phyloP scores from a whole-genome alignment of 2,888 invertebrate species.

The Cyaniris semiargus region DNA sequence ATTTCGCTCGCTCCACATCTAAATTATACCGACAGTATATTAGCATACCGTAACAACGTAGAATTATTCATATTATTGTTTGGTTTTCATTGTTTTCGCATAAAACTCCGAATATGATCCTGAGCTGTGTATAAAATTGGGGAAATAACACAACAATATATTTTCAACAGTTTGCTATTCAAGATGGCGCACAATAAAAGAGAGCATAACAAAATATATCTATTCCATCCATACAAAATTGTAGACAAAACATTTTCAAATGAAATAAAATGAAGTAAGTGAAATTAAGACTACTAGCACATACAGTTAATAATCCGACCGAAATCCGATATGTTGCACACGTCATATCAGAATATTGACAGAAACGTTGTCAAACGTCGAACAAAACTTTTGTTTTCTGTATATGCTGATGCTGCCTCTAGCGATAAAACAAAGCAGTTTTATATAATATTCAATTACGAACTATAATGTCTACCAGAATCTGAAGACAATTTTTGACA shows the following conservation, averaged over 20 bases:
- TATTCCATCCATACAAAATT: not conserved
- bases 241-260: not conserved
- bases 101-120: conserved; percentile 13
- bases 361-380: too few species aligned
- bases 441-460: too few species aligned
- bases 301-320: too few species aligned
- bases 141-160: not conserved
- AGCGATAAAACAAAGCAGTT: too few species aligned
- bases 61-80: conserved; percentile 27
- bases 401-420: too few species aligned
- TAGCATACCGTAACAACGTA: conserved; percentile 15
- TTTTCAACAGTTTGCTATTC: not conserved
- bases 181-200: not conserved
- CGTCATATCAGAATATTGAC: too few species aligned
- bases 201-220: not conserved
- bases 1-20: conserved; percentile 6
- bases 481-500: too few species aligned
- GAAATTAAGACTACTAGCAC: too few species aligned
- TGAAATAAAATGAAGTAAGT: too few species aligned
- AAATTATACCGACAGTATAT: conserved; percentile 5
- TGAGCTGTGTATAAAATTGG: conserved; percentile 8
- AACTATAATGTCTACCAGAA: too few species aligned
- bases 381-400: too few species aligned
- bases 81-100: conserved; percentile 19
- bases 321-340: too few species aligned